Base-by-base conservation (phyloP, 2,797 vertebrate species). In the Bradypus variegatus region DNA sequence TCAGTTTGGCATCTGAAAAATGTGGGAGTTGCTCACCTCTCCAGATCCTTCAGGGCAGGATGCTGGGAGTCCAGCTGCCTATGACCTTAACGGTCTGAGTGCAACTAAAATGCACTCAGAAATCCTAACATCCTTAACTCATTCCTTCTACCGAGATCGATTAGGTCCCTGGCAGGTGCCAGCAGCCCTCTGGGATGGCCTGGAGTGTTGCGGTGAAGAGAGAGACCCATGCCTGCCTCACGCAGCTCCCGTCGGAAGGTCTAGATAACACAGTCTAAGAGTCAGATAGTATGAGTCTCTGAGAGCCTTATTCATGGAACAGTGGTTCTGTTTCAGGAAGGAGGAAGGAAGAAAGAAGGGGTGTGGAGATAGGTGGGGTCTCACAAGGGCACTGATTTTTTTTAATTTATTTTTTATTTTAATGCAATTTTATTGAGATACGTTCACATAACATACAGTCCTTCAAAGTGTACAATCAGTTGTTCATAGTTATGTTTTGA, bases 151-250 rank as follows among this genome's bases (percentile, higher is more conserved):
- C 50, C 36, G 3, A 45, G 14, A 14, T 60, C 21, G 21, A 0
- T 12, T 3, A 19, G 67, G 31, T 33, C 82, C 62, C 84, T 14
- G 0, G 23, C 8, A 14, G 64, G 38, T 25, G 36, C n/a, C 21
- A 18, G 36, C 55, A 18, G 76, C 36, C 77, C 77, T 6, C 5
- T 8, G 0, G 36, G 2, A 21, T 5, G 10, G n/a, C 15, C 38
- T 5, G 50, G 48, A 78, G 69, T 4, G 8, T 4, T 18, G 21
- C 55, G 1, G 0, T 2, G 25, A 25, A 6, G 25, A 25, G 25
- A 36, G 10, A 41, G 53, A 11, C 45, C 72, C 11, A 0, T 0
- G 19, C 36, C 15, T 9, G 2, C 50, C 29, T 14, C 38, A 0
- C 0, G 41, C 64, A n/a, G 31, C 27, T 29, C 33, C 60, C 16